Base-by-base conservation (phyloP, 2,888 invertebrate genomes). In the Helobdella robusta region DNA sequence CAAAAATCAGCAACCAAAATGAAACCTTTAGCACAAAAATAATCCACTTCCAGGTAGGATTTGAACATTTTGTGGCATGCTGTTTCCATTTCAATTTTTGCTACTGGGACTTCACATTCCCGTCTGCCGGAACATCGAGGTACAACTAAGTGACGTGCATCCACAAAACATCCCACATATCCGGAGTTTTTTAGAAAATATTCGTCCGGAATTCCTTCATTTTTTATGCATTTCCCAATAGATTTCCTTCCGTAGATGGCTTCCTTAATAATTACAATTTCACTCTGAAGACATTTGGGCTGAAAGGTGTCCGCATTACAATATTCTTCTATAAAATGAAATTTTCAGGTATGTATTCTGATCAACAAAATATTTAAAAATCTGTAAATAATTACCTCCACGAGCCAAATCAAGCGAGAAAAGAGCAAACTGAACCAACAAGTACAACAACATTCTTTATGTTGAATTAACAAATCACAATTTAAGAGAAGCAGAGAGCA, bases 231-330 rank as follows among this genome's bases (percentile, higher is more conserved):
- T n/a, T 46, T 61, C 28, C 61, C 61, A 28, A 46, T 36, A 15
- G 25, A 23, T 46, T 28, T 62, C 20, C 62, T 25, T 50, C 62
- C 62, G 34, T 62, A 62, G 30, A 32, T 28, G 25, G 62, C 62
- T 5, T 28, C n/a, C 5, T 5, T 62, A 28, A 62, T 62, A 15
- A 46, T 15, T 20, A 62, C 48, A 6, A 62, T 34, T 46, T 62
- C 28, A 44, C 28, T 48, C 8, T 46, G 15, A 30, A 6, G 28
- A 32, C 62, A 62, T 0, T n/a, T 25, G n/a, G 62, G 62, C 32
- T 62, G 46, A 46, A 62, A 62, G 8, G 18, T 40, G 28, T 62
- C 62, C n/a, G 62, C 44, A n/a, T 48, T 40, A 32, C 62, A 62
- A 28, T 25, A 62, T 15, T 62, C 62, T 23, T 60, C 60, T 52